Base-by-base conservation (phyloP, 1,140 invertebrate species). In the Microplitis demolitor region DNA sequence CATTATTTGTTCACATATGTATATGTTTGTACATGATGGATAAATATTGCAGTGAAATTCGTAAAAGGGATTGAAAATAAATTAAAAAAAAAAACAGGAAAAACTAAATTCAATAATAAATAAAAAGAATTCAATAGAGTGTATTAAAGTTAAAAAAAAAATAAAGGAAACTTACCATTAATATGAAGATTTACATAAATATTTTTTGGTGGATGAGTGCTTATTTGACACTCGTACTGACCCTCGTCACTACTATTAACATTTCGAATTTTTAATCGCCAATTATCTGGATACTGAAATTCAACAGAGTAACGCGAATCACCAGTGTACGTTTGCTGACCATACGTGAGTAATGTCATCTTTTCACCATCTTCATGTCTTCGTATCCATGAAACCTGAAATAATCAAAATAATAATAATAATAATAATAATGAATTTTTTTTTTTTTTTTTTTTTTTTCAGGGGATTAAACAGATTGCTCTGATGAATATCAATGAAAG, bases 271-370 rank as follows among this genome's bases (percentile, higher is more conserved):
- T 91, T 90, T 51, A 94, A 87, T 71, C 90, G 89, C 92, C 93
- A 94, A 84, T 94, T 93, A 74, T 92, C 92, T 51, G 92, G 91
- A 79, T 94, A 94, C 76, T 93, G 90, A 84, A 92, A 92, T 73
- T 91, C 91, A 69, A 94, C 89, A n/a, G 90, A 91, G 74, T 93
- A 92, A 72, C 93, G 89, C 68, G 90, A 89, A 82, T 94, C 93
- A 11, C 92, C 92, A 62, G 91, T 93, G 77, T 94, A 94, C 0
- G 92, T 92, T 35, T 90, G 88, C 14, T 89, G 88, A 3, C 92
- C 92, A 3, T 93, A 91, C 2, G 92, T 93, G 3, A 93, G 85
- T 9, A 93, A 83, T 72, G 91, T 89, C 67, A 92, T 88, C 76
- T 90, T 90, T 77, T 91, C 90, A 31, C 89, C 89, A 76, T 88